A percentile compares a stretch with the other conserved stretches of the same genome.
phyloP scores from a whole-genome alignment of 2,888 invertebrate species.

The Cantharis lateralis region DNA sequence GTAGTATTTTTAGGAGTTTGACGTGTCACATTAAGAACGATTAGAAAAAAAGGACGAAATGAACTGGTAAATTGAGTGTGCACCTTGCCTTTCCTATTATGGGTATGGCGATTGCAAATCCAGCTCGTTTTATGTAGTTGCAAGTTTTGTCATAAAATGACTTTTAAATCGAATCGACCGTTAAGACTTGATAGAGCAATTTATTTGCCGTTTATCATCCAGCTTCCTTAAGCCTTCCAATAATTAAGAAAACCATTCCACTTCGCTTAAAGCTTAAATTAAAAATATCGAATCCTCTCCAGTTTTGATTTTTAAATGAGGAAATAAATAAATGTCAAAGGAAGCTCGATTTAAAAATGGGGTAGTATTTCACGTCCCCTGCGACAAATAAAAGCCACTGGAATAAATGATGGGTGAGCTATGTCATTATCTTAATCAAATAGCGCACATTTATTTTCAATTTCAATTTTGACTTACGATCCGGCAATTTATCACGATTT shows the following conservation, averaged over 20 bases:
- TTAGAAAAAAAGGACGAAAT: not conserved
- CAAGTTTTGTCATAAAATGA: not conserved
- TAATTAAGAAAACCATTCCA: not conserved
- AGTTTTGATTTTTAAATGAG: not conserved
- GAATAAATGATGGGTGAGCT: not conserved
- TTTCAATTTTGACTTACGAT: not conserved
- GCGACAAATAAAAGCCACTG: conserved; percentile 1
- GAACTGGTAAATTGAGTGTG: not conserved
- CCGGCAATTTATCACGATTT: not conserved
- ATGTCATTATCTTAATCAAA: conserved; percentile 3
- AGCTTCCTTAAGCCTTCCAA: not conserved
- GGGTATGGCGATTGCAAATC: not conserved
- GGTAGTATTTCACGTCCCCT: conserved; percentile 2
- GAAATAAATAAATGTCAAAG: not conserved
- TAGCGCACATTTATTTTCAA: not conserved
- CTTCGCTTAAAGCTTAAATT: not conserved
- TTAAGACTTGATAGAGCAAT: not conserved
- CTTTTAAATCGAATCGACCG: not conserved
- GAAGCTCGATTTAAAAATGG: not conserved
- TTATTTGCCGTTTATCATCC: not conserved
- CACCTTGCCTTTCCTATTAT: not conserved
- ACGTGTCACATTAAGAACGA: not conserved
- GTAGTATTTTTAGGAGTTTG: conserved; percentile 9
- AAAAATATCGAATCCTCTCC: not conserved
- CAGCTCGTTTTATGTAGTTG: not conserved